Evolutionary conservation across 2,888 invertebrate genomes (phyloP).

Genomic region (Stenoptilia bipunctidactyla): DNA sequence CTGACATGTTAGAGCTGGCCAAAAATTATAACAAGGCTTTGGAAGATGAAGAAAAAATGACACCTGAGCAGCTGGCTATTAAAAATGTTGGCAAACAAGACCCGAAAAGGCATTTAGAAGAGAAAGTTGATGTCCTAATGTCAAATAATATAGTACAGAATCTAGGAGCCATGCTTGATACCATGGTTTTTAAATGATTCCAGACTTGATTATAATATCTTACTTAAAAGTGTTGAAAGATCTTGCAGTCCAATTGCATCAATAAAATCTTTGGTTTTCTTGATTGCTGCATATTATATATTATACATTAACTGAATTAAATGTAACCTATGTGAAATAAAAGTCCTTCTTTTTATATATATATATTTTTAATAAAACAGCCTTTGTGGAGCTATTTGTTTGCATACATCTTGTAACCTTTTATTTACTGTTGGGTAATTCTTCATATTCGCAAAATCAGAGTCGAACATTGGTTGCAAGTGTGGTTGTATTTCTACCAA

Average conservation of each 20-base stretch:
- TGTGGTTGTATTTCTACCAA: slow-evolving; percentile 36
- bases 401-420: slow-evolving; percentile 30
- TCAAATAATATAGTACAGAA: slow-evolving; percentile 98
- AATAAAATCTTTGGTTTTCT: slow-evolving; percentile 23
- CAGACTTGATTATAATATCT: slow-evolving; percentile 22
- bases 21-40: slow-evolving; percentile 98
- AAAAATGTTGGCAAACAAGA: slow-evolving; percentile 99
- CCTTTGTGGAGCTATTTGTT: slow-evolving; percentile 42
- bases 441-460: slow-evolving; percentile 33
- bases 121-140: slow-evolving; percentile 97
- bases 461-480: slow-evolving; percentile 47
- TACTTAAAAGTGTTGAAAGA: slow-evolving; percentile 27
- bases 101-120: slow-evolving; percentile 98
- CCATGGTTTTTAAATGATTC: slow-evolving; percentile 66
- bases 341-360: slow-evolving; percentile 30
- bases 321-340: slow-evolving; percentile 43
- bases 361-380: slow-evolving; percentile 35
- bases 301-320: slow-evolving; percentile 40
- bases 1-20: slow-evolving; percentile 96
- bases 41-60: slow-evolving; percentile 99
- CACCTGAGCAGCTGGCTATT: slow-evolving; percentile 97
- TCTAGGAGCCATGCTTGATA: slow-evolving; percentile 95
- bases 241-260: slow-evolving; percentile 26
- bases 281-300: slow-evolving; percentile 35
- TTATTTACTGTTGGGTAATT: slow-evolving; percentile 34